phyloP scores from a whole-genome alignment of 92 coral and sea anemone species.

The Zoanthus sansibaricus region DNA sequence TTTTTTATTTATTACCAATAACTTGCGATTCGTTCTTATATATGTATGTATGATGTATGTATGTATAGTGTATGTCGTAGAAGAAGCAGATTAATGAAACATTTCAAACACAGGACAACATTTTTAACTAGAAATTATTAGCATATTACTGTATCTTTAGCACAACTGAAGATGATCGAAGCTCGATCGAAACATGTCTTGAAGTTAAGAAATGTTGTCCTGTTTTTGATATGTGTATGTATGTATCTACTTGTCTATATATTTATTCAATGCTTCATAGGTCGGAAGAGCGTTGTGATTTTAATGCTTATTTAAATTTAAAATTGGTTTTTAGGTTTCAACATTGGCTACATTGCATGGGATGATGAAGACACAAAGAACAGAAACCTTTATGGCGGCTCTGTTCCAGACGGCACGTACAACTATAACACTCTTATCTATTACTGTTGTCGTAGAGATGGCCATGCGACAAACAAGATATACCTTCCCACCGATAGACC shows the following conservation, averaged over 20 bases:
- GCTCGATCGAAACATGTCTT: too few relatives aligned
- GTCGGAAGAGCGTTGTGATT: neutral
- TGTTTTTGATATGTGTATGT: too few relatives aligned
- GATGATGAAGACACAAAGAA: conserved; percentile 62
- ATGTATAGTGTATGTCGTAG: too few relatives aligned
- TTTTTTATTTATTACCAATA: too few relatives aligned
- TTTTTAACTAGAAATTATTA: too few relatives aligned
- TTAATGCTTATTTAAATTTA: neutral
- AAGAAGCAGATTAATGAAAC: too few relatives aligned
- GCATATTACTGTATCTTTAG: too few relatives aligned
- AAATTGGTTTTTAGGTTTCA: conserved; percentile 19
- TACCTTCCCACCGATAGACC: conserved; percentile 66
- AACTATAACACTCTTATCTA: conserved; percentile 40
- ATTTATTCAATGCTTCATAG: neutral
- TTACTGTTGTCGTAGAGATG: conserved; percentile 71
- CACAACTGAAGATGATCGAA: too few relatives aligned
- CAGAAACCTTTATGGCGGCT: conserved; percentile 40
- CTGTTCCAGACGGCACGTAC: conserved; percentile 61
- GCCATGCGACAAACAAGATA: conserved; percentile 69
- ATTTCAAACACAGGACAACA: too few relatives aligned
- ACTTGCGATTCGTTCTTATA: too few relatives aligned
- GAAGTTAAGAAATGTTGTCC: too few relatives aligned
- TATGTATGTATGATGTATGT: too few relatives aligned
- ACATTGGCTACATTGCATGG: conserved; percentile 60
- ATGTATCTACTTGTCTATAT: neutral